Evolutionary conservation across 1,140 invertebrate genomes (phyloP).

Genomic region (Lutraria rhynchaena): DNA sequence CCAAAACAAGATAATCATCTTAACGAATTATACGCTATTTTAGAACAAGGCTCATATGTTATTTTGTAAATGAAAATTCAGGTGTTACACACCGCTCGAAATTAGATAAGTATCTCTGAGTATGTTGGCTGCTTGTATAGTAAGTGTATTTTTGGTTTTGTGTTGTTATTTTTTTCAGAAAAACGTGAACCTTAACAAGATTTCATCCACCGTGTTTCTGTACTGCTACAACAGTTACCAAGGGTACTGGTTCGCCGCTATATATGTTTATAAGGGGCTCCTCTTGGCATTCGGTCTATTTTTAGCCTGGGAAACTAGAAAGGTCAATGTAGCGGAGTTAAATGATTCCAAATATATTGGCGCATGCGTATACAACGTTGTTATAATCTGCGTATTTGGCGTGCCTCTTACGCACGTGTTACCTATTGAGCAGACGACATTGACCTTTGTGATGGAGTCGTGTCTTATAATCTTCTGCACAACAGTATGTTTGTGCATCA

Average conservation of each 20-base stretch:
- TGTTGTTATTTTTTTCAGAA: conserved; percentile 56
- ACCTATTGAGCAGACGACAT: conserved; percentile 81
- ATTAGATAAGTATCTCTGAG: too few species aligned
- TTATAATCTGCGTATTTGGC: conserved; percentile 97
- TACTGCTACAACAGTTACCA: conserved; percentile 51
- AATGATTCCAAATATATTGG: conserved; percentile 79
- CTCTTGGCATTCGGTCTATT: conserved; percentile 70
- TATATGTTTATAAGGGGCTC: conserved; percentile 66
- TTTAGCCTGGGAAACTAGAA: conserved; percentile 71
- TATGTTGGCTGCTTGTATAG: too few species aligned
- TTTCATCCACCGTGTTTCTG: background rate
- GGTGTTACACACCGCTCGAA: too few species aligned
- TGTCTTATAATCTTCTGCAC: conserved; percentile 62
- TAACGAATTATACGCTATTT: too few species aligned
- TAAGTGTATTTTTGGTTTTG: too few species aligned
- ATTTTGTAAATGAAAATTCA: too few species aligned
- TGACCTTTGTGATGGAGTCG: conserved; percentile 60
- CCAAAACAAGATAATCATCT: too few species aligned
- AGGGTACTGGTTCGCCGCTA: conserved; percentile 57
- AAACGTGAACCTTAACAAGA: conserved; percentile 25
- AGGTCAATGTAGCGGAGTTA: conserved; percentile 63
- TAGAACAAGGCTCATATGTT: too few species aligned
- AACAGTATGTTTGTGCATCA: conserved; percentile 63
- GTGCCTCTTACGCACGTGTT: conserved; percentile 93
- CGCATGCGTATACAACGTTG: conserved; percentile 98